These are phyloP conservation scores for Acanthoscelides obtectus DNA, from an alignment of 2,888 invertebrate genomes.

Conservation along the genomic window DNA sequence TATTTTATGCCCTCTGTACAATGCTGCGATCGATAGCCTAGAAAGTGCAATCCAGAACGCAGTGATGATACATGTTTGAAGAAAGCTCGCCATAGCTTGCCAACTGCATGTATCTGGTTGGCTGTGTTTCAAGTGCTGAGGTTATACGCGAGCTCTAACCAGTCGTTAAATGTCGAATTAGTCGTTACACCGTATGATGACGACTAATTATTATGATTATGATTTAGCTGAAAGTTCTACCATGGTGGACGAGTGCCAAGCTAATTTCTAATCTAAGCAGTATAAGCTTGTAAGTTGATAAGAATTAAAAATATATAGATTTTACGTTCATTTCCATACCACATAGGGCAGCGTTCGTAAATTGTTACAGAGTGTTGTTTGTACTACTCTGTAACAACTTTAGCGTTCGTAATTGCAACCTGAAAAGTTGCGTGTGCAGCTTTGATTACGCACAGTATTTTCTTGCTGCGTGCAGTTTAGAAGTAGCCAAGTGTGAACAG, in stretches of 20 bases:
- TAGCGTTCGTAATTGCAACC: too few relatives aligned
- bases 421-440: too few relatives aligned
- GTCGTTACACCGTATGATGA: not conserved
- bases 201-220: not conserved
- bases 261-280: not conserved
- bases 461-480: too few relatives aligned
- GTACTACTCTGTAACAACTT: too few relatives aligned
- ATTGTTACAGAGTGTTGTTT: too few relatives aligned
- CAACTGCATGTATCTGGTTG: not conserved
- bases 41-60: not conserved
- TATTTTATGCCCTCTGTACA: not conserved
- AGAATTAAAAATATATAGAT: too few relatives aligned
- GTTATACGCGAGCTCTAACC: not conserved
- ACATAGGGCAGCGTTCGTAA: too few relatives aligned
- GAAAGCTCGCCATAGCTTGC: not conserved
- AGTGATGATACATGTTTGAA: not conserved
- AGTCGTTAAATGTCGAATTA: not conserved
- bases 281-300: too few relatives aligned
- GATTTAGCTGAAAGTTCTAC: not conserved
- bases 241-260: not conserved
- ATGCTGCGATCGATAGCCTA: not conserved
- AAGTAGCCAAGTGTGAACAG: too few relatives aligned
- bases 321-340: too few relatives aligned
- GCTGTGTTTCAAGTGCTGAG: not conserved
- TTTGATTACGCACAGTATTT: too few relatives aligned